Evolutionary conservation across 2,797 vertebrate species (phyloP).

Genomic region (Betta splendens): DNA sequence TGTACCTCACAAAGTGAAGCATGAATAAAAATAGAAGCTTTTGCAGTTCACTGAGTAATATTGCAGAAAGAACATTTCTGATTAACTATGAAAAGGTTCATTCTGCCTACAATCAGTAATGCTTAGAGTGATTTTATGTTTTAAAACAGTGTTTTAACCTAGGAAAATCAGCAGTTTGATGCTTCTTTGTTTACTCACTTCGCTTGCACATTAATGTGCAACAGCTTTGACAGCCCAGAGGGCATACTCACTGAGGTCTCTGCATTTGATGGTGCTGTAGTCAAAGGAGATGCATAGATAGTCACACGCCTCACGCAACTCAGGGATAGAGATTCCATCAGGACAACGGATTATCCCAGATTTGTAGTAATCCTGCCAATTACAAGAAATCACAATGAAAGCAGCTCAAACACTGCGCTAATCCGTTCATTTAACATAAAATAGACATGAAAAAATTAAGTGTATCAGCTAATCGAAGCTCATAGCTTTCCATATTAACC

Average conservation of each 20-base stretch:
- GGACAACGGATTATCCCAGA: conserved; percentile 98
- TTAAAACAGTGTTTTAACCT: no score
- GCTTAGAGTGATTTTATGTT: background rate
- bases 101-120: background rate
- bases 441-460: background rate
- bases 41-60: background rate
- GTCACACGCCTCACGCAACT: conserved; percentile 97
- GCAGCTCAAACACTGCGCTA: conserved; percentile 22
- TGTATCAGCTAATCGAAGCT: background rate
- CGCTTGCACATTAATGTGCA: background rate
- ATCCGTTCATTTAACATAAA: conserved; percentile 19
- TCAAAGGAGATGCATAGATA: conserved; percentile 99
- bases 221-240: background rate
- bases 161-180: background rate
- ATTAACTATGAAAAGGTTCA: background rate
- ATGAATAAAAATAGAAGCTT: background rate
- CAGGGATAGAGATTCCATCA: conserved; percentile 98
- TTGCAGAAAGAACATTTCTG: background rate
- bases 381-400: conserved; percentile 53
- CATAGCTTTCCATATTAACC: background rate
- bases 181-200: background rate
- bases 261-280: conserved; percentile 99
- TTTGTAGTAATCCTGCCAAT: conserved; percentile 98
- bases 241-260: conserved; percentile 96
- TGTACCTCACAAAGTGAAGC: background rate